Evolutionary conservation across 1,140 invertebrate species (phyloP).

Genomic region (Drosophila orena): DNA sequence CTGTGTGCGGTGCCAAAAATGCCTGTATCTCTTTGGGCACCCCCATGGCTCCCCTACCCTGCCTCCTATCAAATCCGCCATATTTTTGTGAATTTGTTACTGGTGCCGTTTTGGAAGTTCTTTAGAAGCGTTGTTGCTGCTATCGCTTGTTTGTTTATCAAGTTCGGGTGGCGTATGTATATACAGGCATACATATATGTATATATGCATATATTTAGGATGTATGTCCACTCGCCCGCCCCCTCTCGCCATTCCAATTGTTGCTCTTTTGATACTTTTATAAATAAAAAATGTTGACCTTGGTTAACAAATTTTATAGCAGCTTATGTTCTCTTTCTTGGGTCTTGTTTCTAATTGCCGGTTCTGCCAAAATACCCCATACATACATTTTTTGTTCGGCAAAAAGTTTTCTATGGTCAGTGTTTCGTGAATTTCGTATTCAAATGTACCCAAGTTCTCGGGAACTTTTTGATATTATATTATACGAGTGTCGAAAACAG

Average conservation of each 20-base stretch:
- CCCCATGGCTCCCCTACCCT: neutral
- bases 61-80: conserved; percentile 44
- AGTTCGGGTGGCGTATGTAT: conserved; percentile 21
- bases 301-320: conserved; percentile 64
- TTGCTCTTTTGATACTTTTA: conserved; percentile 17
- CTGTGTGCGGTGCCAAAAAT: conserved; percentile 34
- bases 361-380: neutral
- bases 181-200: neutral
- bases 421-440: neutral
- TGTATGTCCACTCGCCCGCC: neutral
- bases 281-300: conserved; percentile 63
- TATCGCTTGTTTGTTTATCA: conserved; percentile 41
- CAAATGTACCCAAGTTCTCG: too few species aligned
- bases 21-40: conserved; percentile 31
- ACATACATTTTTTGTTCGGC: neutral
- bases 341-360: conserved; percentile 64
- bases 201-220: neutral
- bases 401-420: conserved; percentile 1
- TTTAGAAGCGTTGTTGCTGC: conserved; percentile 19
- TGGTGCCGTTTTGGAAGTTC: conserved; percentile 15
- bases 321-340: conserved; percentile 28
- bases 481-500: neutral
- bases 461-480: too few species aligned
- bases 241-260: conserved; percentile 9
- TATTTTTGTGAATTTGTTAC: conserved; percentile 34